These are phyloP conservation scores for Dusona sp. DNA, from an alignment of 2,888 invertebrate species.

Conservation along the genomic window DNA sequence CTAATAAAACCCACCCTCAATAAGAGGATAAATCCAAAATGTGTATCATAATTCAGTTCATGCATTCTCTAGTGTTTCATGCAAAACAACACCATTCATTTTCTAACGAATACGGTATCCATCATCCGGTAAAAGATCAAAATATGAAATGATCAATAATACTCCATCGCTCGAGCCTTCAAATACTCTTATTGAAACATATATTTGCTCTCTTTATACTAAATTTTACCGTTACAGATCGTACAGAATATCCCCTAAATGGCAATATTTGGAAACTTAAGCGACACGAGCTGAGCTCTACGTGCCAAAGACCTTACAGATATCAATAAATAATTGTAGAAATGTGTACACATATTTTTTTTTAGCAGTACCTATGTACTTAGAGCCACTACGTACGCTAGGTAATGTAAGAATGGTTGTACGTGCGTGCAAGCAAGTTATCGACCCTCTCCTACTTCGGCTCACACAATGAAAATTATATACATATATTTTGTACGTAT, in stretches of 20 bases:
- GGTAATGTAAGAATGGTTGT: neutral
- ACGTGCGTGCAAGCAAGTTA: constrained; percentile 73
- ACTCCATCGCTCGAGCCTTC: neutral
- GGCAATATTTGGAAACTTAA: neutral
- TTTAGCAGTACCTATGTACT: neutral
- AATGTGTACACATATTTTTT: neutral
- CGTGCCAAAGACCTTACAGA: neutral
- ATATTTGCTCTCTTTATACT: neutral
- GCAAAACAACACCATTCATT: neutral
- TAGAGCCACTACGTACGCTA: neutral
- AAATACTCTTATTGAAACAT: neutral
- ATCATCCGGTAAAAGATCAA: too few relatives aligned
- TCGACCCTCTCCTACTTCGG: constrained; percentile 71
- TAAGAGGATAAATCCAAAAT: too few relatives aligned
- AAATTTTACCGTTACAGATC: neutral
- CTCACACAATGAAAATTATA: constrained; percentile 28
- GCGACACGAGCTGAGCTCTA: neutral
- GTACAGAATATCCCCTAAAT: neutral
- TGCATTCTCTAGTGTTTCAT: neutral
- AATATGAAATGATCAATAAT: neutral
- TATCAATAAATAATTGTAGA: neutral
- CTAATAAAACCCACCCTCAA: too few relatives aligned
- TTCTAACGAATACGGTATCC: neutral
- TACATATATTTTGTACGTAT: constrained; percentile 7
- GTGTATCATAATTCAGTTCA: too few relatives aligned